Evolutionary conservation across 1,140 invertebrate genomes (phyloP).

Genomic region (Melanaphis sacchari): DNA sequence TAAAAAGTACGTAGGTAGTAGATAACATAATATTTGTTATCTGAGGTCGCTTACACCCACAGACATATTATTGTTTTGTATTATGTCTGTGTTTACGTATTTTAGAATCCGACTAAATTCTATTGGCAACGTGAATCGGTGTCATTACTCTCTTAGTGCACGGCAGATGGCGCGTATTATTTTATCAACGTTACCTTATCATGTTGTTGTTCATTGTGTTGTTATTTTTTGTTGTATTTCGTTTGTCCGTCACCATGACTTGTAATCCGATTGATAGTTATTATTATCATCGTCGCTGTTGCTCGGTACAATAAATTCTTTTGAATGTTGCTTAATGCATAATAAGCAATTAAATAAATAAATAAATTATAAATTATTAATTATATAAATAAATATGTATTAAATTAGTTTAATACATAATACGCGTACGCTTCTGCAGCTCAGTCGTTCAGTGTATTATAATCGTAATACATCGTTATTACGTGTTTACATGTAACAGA

Average conservation of each 20-base stretch:
- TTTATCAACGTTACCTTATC: neutral
- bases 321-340: neutral
- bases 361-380: no score
- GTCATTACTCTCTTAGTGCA: neutral
- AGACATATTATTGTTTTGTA: no score
- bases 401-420: no score
- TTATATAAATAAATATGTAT: no score
- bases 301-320: neutral
- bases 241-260: neutral
- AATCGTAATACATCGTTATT: neutral
- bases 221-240: neutral
- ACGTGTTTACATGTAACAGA: neutral
- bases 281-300: neutral
- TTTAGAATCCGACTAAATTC: no score
- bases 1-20: no score
- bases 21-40: no score
- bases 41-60: no score
- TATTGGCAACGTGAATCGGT: no score
- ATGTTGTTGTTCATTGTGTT: neutral
- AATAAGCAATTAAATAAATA: no score
- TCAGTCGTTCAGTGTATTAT: neutral
- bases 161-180: neutral
- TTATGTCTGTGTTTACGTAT: no score
- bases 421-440: neutral
- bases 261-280: neutral